Conservation (phyloP, 1,140 invertebrate genomes). For the Drosophila mayri region DNA sequence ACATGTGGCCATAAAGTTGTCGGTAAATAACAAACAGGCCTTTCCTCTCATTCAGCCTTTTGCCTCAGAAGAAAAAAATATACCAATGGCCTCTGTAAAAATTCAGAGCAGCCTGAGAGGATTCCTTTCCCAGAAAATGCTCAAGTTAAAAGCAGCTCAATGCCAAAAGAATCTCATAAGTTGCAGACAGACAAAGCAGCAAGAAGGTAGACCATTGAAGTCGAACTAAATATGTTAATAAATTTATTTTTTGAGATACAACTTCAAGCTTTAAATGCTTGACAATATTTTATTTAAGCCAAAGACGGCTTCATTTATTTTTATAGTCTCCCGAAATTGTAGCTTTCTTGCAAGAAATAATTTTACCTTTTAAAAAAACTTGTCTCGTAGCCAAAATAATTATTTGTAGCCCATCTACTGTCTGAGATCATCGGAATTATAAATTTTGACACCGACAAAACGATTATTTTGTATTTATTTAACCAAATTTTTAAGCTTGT, state of each 20-base stretch:
- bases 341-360: not conserved
- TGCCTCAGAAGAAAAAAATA: slow-evolving; percentile 12
- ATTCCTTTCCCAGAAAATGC: slow-evolving; percentile 22
- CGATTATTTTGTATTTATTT: slow-evolving; percentile 1
- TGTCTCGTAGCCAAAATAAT: not conserved
- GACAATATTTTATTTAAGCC: not conserved
- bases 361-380: not conserved
- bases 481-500: not conserved
- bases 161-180: slow-evolving; percentile 19
- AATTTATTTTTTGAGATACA: not conserved
- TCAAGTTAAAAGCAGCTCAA: slow-evolving; percentile 16
- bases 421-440: slow-evolving; percentile 12
- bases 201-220: not conserved
- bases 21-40: slow-evolving; percentile 80
- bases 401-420: not conserved
- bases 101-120: slow-evolving; percentile 30
- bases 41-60: slow-evolving; percentile 18
- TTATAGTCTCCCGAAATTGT: not conserved
- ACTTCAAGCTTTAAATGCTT: not conserved
- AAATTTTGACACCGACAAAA: not conserved
- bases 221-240: not conserved
- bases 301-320: not conserved
- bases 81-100: slow-evolving; percentile 10
- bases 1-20: slow-evolving; percentile 80
- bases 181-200: slow-evolving; percentile 4